A percentile compares a stretch with the other conserved stretches of the same genome.
These are phyloP conservation scores for Sus cebifrons DNA, from an alignment of 2,797 vertebrate genomes.

Conservation along the genomic window DNA sequence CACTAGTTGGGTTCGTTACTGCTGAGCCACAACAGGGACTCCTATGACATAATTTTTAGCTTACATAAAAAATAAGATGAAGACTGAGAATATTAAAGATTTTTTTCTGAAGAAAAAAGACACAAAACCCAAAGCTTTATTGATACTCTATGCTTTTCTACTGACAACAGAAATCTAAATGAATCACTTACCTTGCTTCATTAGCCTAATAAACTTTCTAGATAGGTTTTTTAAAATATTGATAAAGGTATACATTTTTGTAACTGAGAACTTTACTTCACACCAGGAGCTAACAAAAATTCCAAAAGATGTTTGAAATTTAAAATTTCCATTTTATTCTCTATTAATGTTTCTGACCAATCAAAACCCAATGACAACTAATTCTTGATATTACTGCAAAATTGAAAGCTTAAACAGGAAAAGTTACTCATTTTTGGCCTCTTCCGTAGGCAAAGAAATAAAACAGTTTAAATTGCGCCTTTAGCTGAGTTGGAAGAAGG, in stretches of 20 bases:
- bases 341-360: conserved; percentile 53
- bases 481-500: conserved; percentile 10
- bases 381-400: conserved; percentile 43
- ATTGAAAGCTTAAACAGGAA: background rate
- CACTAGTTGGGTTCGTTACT: too few species aligned
- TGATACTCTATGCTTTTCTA: conserved; percentile 32
- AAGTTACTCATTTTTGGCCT: background rate
- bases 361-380: conserved; percentile 20
- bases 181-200: background rate
- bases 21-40: too few species aligned
- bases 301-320: conserved; percentile 37
- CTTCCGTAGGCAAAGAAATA: background rate
- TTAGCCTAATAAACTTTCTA: conserved; percentile 55
- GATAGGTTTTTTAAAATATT: conserved; percentile 27
- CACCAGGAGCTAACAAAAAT: conserved; percentile 46
- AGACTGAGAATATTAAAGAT: conserved; percentile 43
- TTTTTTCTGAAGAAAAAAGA: background rate
- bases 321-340: conserved; percentile 45
- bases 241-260: background rate
- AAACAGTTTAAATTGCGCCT: background rate
- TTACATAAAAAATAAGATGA: conserved; percentile 55
- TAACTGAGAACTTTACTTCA: conserved; percentile 29
- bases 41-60: background rate
- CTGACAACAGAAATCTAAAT: conserved; percentile 16
- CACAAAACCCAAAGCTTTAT: background rate